Conservation (phyloP, 1,140 invertebrate species). For the Yoshiicerus persimilis region DNA sequence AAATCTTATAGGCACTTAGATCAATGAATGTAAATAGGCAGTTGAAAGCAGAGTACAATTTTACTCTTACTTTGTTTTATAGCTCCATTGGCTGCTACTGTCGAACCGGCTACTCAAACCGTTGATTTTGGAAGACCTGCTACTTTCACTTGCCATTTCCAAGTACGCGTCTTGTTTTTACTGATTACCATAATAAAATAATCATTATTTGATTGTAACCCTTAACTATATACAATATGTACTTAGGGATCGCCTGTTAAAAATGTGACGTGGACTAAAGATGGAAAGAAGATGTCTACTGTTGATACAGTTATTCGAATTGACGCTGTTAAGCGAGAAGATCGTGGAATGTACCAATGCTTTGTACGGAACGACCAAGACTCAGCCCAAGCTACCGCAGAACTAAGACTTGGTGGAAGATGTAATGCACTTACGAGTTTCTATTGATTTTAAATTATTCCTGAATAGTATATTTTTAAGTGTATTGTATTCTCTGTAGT, state of each 20-base stretch:
- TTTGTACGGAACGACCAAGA: conserved; percentile 92
- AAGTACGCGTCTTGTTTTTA: conserved; percentile 51
- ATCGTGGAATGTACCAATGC: conserved; percentile 97
- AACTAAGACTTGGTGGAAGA: conserved; percentile 88
- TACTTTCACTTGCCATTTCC: conserved; percentile 83
- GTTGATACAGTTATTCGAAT: conserved; percentile 77
- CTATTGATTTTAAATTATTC: not conserved
- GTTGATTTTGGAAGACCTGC: conserved; percentile 90
- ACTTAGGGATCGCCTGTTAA: conserved; percentile 77
- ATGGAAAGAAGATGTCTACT: conserved; percentile 78
- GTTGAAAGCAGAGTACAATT: not conserved
- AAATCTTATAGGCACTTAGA: not conserved
- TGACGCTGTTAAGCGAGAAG: conserved; percentile 86
- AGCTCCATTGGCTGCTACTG: conserved; percentile 80
- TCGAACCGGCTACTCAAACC: conserved; percentile 86
- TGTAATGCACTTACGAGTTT: conserved; percentile 58
- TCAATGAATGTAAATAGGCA: not conserved
- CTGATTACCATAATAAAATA: not conserved
- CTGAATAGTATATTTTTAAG: not conserved
- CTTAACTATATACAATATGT: conserved; percentile 15
- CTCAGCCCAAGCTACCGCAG: conserved; percentile 86
- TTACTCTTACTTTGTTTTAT: conserved; percentile 44
- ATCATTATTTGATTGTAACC: not conserved
- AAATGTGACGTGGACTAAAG: conserved; percentile 87
- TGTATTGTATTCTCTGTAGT: conserved; percentile 58